Evolutionary conservation across 2,113 vertebrate species (phyloP), one percentile per base, ranked within the genome.

Genomic region (Montifringilla adamsi): DNA sequence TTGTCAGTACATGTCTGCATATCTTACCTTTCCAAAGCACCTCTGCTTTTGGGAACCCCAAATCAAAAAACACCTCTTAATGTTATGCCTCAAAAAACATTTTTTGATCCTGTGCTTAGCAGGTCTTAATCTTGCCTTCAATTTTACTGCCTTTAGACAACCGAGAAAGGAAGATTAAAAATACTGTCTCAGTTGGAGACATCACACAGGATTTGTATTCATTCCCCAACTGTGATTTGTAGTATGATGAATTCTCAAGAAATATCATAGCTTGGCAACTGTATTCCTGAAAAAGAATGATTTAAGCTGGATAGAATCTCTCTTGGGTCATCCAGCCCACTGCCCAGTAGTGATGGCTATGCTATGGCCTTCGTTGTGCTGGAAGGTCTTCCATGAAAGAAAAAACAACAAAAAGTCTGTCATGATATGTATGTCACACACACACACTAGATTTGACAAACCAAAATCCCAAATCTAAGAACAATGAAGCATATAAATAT

Each of bases 401-500:
- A 89, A 83, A 85, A 88, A 10, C 10, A 18, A 56, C 62, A 47
- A 50, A 27, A 83, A 75, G 52, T 56, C 77, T 49, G 44, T 78
- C 52, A 12, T 64, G 62, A 63, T 86, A 80, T 58, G 62, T 91
- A 46, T 94, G 74, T 85, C 76, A 15, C 52, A 66, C 30, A 49
- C 49, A 35, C 4, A 4, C 73, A 69, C 74, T 67, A 21, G 59
- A 85, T 89, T 74, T 94, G 87, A 93, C 70, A 95, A 95, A 93
- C 69, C 37, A 63, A 96, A 93, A 96, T 88, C 64, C 59, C 78
- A 91, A 94, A 90, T 94, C 78, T 69, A 83, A 93, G 94, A 94
- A 94, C 91, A 97, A 91, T 73, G 70, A 79, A 93, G 91, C 87
- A 88, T 91, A 94, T 94, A 95, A 95, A 97, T 94, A 95, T 86